Evolutionary conservation across 1,140 invertebrate genomes (phyloP).

Genomic region (Bombus balteatus): DNA sequence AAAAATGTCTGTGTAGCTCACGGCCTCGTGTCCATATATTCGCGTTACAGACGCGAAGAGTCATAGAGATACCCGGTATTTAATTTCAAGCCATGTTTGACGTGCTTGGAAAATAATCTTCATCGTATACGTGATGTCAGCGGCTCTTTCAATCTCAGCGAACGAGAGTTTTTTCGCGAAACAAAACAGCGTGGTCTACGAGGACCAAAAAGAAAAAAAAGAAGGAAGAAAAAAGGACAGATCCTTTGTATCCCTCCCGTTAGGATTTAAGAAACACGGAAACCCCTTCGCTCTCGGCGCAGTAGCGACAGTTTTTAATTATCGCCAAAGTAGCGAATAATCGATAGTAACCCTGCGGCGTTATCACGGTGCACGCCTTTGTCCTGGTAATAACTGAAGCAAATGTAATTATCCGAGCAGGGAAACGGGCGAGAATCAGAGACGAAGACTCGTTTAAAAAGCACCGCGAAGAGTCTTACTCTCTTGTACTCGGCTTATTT

Average conservation of each 20-base stretch:
- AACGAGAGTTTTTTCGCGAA: conserved; percentile 2
- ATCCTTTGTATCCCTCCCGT: conserved; percentile 37
- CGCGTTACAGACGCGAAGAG: background rate
- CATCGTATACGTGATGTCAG: background rate
- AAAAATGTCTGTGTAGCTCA: background rate
- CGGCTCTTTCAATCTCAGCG: background rate
- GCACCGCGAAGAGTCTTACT: background rate
- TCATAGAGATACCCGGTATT: background rate
- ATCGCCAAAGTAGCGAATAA: conserved; percentile 54
- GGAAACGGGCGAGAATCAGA: conserved; percentile 23
- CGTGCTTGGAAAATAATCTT: conserved; percentile 14
- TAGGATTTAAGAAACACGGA: conserved; percentile 50
- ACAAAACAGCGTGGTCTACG: conserved; percentile 10
- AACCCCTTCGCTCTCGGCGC: conserved; percentile 42
- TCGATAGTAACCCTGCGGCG: conserved; percentile 52
- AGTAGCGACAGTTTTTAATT: conserved; percentile 60
- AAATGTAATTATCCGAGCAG: conserved; percentile 62
- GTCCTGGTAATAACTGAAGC: conserved; percentile 56
- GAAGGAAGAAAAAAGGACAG: background rate
- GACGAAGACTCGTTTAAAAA: conserved; percentile 33
- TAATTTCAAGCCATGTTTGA: conserved; percentile 20
- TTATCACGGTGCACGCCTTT: conserved; percentile 59
- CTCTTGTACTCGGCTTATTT: background rate
- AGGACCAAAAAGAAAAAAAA: background rate
- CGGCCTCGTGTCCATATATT: background rate